These are phyloP conservation scores for Plusia festucae DNA, from an alignment of 2,888 invertebrate species.

Conservation along the genomic window DNA sequence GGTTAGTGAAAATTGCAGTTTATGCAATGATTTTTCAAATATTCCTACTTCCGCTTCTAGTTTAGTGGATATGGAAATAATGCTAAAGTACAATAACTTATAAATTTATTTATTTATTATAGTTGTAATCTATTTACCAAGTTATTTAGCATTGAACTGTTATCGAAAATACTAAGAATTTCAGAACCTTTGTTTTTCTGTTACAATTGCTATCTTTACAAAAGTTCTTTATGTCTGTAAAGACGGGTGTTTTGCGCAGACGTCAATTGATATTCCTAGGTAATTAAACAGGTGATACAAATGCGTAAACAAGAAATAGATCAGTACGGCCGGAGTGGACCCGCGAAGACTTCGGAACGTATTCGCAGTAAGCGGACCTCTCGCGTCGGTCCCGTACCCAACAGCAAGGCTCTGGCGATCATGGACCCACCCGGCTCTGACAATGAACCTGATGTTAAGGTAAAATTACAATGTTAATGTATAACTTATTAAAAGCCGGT, in stretches of 20 bases:
- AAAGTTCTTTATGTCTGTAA: neutral
- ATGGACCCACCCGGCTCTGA: slow-evolving; percentile 91
- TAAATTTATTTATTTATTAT: too few species aligned
- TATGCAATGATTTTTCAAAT: too few species aligned
- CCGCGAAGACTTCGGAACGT: slow-evolving; percentile 92
- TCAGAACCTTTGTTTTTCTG: too few species aligned
- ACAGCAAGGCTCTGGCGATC: slow-evolving; percentile 80
- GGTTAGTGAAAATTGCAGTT: slow-evolving; percentile 75
- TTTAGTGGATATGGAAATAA: too few species aligned
- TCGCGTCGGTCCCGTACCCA: slow-evolving; percentile 78
- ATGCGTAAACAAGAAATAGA: slow-evolving; percentile 93
- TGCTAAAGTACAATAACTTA: too few species aligned
- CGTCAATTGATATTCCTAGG: slow-evolving; percentile 42
- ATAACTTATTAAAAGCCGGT: too few species aligned
- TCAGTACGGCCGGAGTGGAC: slow-evolving; percentile 89
- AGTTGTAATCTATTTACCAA: too few species aligned
- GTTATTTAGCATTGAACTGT: too few species aligned
- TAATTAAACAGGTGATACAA: slow-evolving; percentile 87
- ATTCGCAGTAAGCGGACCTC: slow-evolving; percentile 90
- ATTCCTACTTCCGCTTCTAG: too few species aligned
- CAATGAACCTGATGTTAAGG: slow-evolving; percentile 87
- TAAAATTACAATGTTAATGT: too few species aligned
- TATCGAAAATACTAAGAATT: too few species aligned
- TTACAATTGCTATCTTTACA: too few species aligned
- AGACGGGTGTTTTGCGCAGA: slow-evolving; percentile 20